A percentile compares a stretch with the other conserved stretches of the same genome.
These are phyloP conservation scores for Achatina immaculata DNA, from an alignment of 1,140 invertebrate genomes.

Conservation along the genomic window DNA sequence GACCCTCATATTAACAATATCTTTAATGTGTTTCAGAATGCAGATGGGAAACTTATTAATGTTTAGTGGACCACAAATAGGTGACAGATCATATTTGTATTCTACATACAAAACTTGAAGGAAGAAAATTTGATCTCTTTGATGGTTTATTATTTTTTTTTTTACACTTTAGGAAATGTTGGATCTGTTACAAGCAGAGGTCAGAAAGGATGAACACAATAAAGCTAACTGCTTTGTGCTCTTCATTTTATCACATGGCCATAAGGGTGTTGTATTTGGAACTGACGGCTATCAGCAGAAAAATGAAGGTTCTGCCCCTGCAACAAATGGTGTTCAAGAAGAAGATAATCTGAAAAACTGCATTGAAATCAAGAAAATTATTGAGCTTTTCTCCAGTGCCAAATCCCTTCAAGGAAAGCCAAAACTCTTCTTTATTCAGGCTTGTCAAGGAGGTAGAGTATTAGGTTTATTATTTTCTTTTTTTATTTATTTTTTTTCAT, in stretches of 20 bases:
- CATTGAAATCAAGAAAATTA: slow-evolving; percentile 56
- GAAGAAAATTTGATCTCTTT: no score
- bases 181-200: not conserved
- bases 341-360: slow-evolving; percentile 39
- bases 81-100: no score
- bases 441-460: slow-evolving; percentile 66
- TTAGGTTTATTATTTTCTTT: slow-evolving; percentile 22
- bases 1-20: no score
- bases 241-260: slow-evolving; percentile 64
- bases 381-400: slow-evolving; percentile 53
- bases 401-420: slow-evolving; percentile 61
- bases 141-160: not conserved
- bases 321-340: not conserved
- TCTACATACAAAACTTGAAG: no score
- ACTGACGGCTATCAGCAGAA: slow-evolving; percentile 47
- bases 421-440: slow-evolving; percentile 70
- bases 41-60: no score
- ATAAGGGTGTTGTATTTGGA: slow-evolving; percentile 55
- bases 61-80: no score
- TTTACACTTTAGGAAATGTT: slow-evolving; percentile 20
- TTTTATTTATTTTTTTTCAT: no score
- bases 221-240: slow-evolving; percentile 57
- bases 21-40: no score
- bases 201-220: slow-evolving; percentile 29
- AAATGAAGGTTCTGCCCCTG: no score